These are phyloP conservation scores for Spatula versicolor DNA, from an alignment of 2,797 vertebrate genomes.

Conservation along the genomic window DNA sequence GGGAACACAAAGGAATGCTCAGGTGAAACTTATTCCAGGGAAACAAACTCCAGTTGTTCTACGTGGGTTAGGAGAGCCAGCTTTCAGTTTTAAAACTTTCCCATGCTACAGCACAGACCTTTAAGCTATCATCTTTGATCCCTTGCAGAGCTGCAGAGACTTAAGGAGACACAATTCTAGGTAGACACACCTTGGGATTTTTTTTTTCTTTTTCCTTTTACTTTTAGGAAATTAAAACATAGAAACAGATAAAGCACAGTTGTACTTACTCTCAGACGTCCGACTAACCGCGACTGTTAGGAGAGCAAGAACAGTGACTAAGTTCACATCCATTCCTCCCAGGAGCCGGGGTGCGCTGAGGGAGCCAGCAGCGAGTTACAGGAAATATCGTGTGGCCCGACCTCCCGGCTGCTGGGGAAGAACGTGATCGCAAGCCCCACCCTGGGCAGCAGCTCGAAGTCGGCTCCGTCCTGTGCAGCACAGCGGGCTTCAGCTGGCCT, in stretches of 20 bases:
- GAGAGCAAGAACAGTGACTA: not conserved
- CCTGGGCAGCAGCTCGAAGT: not conserved
- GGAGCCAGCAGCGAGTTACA: not conserved
- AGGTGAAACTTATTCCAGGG: not conserved
- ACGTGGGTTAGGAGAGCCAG: not conserved
- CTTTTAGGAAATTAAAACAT: not conserved
- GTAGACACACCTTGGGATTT: fast-evolving
- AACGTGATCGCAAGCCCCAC: constrained; percentile 36
- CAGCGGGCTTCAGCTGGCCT: not conserved
- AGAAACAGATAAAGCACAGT: not conserved
- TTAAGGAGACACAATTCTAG: not conserved
- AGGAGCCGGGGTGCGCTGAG: not conserved
- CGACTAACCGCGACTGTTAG: not conserved
- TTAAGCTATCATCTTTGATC: not conserved
- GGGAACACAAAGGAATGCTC: not conserved
- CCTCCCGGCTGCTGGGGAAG: not conserved
- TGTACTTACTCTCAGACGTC: constrained; percentile 66
- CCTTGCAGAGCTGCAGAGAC: not conserved
- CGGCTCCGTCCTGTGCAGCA: not conserved
- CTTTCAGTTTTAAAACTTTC: not conserved
- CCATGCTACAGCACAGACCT: not conserved
- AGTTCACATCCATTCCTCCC: constrained; percentile 34
- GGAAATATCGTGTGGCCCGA: not conserved
- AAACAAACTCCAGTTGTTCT: not conserved
- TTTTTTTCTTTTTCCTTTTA: not conserved